Conservation (phyloP, 2,113 vertebrate genomes). For the Pteronura brasiliensis region DNA sequence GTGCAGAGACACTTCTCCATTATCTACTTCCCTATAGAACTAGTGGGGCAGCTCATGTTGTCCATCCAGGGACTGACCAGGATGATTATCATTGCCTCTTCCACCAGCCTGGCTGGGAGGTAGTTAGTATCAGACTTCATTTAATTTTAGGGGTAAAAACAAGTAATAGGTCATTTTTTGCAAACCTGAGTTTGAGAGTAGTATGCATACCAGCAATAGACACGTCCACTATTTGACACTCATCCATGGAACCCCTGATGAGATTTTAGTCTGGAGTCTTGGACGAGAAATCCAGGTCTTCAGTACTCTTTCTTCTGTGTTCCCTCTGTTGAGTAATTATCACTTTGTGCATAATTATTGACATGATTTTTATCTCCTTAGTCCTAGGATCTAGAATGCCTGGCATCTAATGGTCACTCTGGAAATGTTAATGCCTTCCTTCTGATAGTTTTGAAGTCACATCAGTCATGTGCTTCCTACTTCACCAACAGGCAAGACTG, state of each 20-base stretch:
- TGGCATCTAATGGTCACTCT: neutral
- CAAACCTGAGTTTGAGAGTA: neutral
- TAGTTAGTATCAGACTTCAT: neutral
- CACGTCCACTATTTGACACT: neutral
- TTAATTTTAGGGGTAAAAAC: neutral
- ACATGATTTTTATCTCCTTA: neutral
- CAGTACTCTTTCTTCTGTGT: neutral
- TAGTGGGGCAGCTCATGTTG: fast-evolving
- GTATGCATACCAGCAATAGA: neutral
- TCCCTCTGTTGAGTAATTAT: neutral
- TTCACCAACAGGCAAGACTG: neutral
- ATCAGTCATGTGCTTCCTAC: fast-evolving
- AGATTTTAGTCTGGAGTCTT: neutral
- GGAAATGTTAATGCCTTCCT: neutral
- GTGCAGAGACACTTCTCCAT: neutral
- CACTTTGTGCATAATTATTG: neutral
- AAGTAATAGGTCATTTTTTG: neutral
- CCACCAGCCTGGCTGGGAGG: neutral
- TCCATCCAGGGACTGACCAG: neutral
- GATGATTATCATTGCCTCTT: neutral
- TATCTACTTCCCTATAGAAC: neutral
- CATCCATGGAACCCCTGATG: neutral
- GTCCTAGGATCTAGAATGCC: neutral
- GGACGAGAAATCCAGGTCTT: neutral
- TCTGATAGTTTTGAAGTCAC: neutral